Base-by-base conservation (phyloP, 2,797 vertebrate genomes). In the Remorina albescens region DNA sequence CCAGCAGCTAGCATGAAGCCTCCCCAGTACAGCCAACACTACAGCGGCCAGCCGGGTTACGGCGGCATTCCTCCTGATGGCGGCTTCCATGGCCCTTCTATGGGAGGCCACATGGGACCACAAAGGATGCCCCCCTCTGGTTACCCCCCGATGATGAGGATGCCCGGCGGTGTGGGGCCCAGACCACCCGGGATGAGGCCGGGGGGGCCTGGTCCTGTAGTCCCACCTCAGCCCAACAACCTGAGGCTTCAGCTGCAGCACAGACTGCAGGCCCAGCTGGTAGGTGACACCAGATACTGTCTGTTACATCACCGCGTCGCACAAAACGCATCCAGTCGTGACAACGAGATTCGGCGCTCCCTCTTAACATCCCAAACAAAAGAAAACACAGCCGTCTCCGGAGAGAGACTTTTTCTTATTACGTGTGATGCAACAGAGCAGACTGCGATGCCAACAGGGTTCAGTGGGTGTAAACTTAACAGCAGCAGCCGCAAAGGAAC, bases 161-260 rank as follows among this genome's bases (percentile, higher is more conserved):
- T 98, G 95, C 96, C 96, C 0, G 86, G 83, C 78, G 95, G 39
- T 1, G 25, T 28, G 0, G 91, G 87, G 7, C 86, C 77, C 57
- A 76, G 91, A 36, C 42, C 73, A 0, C 91, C 95, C 0, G 91
- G 94, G 50, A 93, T 98, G 67, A 92, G 97, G 54, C 95, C 97
- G 0, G 30, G 94, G 0, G 95, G 94, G 47, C 93, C 96, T 0
- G 68, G 51, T 50, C 69, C 82, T 1, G 80, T 78, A 0, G 94
- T 96, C 26, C 95, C 96, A 58, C 95, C 82, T 76, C 97, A 96
- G 76, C 97, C 98, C 32, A 98, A 97, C 86, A 96, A 96, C 79
- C 94, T 99, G 88, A 93, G 97, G 58, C 95, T 99, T 23, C 98
- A 99, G 86, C 96, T 99, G 68, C 98, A 99, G 84, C 97, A 99